Base-by-base conservation (phyloP, 1,140 invertebrate genomes). In the Drosophila parabipectinata region DNA sequence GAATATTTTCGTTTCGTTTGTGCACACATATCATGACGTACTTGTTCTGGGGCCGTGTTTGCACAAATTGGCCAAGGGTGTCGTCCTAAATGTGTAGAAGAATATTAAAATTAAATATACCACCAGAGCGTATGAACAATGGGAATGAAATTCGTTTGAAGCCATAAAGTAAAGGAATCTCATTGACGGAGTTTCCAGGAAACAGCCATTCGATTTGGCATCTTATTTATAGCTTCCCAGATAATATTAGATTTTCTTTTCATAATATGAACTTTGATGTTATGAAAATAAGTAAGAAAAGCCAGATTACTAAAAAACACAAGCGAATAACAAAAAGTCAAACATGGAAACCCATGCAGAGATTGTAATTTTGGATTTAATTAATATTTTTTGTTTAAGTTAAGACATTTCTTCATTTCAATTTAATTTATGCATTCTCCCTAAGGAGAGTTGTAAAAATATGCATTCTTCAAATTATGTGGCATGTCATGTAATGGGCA, bases 101-200 rank as follows among this genome's bases (percentile, higher is more conserved):
- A 72, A 72, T 74, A 62, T 62, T 61, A 56, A 73, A 74, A 73
- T 73, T 63, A 63, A 73, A 73, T 63, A 63, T 73, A 51, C 39
- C 45, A 57, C 59, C n/a, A 55, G 21, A 10, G 2, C 15, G 8
- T n/a, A 37, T 37, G 52, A 18, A 74, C 71, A 73, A 74, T 74
- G 69, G 71, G 69, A 63, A 68, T 48, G 63, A 41, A 56, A 48
- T 68, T 32, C 44, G 30, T 69, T 69, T 69, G 66, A 69, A 56
- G 63, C 14, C 30, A 68, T 48, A 68, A 69, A 24, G 44, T 30
- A 48, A 28, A 28, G 39, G 45, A 37, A 68, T 12, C n/a, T 44
- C 14, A 15, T 64, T 59, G 18, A 14, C 21, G 37, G 26, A 12
- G 18, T 48, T 60, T 64, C 32, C 41, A 24, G 45, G 55, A 47